A percentile compares a stretch with the other conserved stretches of the same genome.
phyloP scores from a whole-genome alignment of 2,888 invertebrate genomes.

The Acanthacorydalis orientalis region DNA sequence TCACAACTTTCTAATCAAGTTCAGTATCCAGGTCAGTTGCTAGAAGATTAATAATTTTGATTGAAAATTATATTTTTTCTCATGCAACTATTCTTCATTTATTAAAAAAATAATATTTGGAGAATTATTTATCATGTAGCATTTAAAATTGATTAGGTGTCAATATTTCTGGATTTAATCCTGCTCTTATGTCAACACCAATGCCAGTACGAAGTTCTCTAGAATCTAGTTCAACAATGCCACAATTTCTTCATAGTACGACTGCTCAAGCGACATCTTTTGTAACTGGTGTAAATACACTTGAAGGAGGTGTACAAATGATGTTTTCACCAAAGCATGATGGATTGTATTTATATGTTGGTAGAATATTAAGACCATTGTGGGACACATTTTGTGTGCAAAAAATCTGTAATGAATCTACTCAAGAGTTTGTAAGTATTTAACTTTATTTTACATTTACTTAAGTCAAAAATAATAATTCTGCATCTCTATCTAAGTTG shows the following conservation, averaged over 20 bases:
- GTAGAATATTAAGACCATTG: slow-evolving; percentile 71
- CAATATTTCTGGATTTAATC: slow-evolving; percentile 9
- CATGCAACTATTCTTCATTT: too few species aligned
- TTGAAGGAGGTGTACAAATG: slow-evolving; percentile 11
- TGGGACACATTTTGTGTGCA: slow-evolving; percentile 72
- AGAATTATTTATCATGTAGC: too few species aligned
- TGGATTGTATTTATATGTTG: slow-evolving; percentile 80
- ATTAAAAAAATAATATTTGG: too few species aligned
- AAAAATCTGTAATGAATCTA: slow-evolving; percentile 29
- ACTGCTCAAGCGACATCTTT: not conserved
- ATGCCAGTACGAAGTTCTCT: slow-evolving; percentile 5
- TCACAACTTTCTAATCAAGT: not conserved
- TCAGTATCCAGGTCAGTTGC: not conserved
- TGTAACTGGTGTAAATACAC: not conserved
- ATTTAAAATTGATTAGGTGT: not conserved
- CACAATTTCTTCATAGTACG: slow-evolving; percentile 3
- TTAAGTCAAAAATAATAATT: too few species aligned
- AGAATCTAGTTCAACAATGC: slow-evolving; percentile 3
- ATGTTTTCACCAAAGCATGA: slow-evolving; percentile 73
- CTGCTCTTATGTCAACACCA: slow-evolving; percentile 11
- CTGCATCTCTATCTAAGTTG: too few species aligned
- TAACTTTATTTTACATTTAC: slow-evolving; percentile 4
- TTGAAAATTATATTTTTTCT: too few species aligned
- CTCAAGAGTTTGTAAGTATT: slow-evolving; percentile 39
- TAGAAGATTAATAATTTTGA: too few species aligned